These are phyloP conservation scores for Cloeon dipterum DNA, from an alignment of 2,888 invertebrate genomes.

Conservation along the genomic window DNA sequence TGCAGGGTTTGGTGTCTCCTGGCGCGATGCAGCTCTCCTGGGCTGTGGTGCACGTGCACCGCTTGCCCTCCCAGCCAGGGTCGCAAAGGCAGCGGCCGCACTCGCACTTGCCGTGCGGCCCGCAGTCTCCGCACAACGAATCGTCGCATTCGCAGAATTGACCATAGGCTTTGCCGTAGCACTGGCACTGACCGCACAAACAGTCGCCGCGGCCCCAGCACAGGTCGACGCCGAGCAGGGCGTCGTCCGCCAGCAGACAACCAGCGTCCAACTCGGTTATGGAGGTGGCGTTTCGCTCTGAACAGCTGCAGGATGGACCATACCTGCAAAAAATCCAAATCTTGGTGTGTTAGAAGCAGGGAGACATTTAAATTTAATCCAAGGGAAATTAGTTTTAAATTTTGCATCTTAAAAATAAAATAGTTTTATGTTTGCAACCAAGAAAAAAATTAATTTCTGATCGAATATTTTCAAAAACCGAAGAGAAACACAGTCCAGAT, in stretches of 20 bases:
- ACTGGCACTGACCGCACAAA: constrained; percentile 25
- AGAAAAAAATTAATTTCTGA: too few species aligned
- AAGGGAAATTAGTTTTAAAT: too few species aligned
- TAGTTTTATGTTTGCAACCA: too few species aligned
- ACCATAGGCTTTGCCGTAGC: constrained; percentile 10
- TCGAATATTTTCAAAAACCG: too few species aligned
- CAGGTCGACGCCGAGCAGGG: constrained; percentile 11
- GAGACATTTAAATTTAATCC: too few species aligned
- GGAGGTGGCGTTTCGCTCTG: not conserved
- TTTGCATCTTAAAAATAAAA: too few species aligned
- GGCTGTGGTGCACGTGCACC: not conserved
- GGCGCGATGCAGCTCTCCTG: constrained; percentile 26
- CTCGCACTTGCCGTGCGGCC: constrained; percentile 65
- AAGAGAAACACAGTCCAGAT: too few species aligned
- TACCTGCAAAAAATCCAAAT: constrained; percentile 15
- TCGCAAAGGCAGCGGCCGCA: constrained; percentile 61
- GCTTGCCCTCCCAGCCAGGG: not conserved
- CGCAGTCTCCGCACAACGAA: constrained; percentile 58
- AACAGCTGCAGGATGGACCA: constrained; percentile 14
- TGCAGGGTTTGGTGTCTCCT: constrained; percentile 27
- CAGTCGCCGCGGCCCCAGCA: constrained; percentile 26
- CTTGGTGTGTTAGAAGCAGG: too few species aligned
- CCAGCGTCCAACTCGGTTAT: constrained; percentile 8
- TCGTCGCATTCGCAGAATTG: constrained; percentile 51
- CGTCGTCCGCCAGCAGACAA: constrained; percentile 6